phyloP scores from a whole-genome alignment of 1,140 invertebrate species.

The Eulimnadia texana region DNA sequence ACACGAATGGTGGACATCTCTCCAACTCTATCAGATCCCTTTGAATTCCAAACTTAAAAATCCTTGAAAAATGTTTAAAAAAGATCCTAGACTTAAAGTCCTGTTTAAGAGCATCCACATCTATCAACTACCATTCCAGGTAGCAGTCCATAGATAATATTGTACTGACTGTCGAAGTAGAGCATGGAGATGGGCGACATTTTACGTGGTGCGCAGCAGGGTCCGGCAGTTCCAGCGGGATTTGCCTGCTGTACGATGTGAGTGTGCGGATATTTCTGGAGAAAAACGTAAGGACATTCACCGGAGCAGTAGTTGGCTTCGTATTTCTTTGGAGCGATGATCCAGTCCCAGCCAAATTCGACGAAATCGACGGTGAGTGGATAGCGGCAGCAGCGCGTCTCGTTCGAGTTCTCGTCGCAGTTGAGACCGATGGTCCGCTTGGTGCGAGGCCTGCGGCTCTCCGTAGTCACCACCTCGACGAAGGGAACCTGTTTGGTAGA shows the following conservation, averaged over 20 bases:
- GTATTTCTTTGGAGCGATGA: conserved; percentile 89
- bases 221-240: conserved; percentile 51
- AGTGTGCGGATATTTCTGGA: conserved; percentile 84
- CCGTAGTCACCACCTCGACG: conserved; percentile 55
- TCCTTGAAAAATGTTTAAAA: too few relatives aligned
- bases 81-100: too few relatives aligned
- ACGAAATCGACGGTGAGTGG: conserved; percentile 89
- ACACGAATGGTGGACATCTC: too few relatives aligned
- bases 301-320: conserved; percentile 93
- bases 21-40: too few relatives aligned
- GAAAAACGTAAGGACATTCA: conserved; percentile 74
- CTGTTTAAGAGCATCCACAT: conserved; percentile 80
- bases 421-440: conserved; percentile 59
- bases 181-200: conserved; percentile 82
- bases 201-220: conserved; percentile 78
- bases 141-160: conserved; percentile 73
- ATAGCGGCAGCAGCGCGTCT: conserved; percentile 76
- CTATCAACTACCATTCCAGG: conserved; percentile 85
- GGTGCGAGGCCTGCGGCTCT: conserved; percentile 42
- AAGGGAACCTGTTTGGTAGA: conserved; percentile 76
- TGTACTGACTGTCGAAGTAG: conserved; percentile 75
- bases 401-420: conserved; percentile 58
- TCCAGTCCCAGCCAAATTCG: conserved; percentile 96
- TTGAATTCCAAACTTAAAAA: too few relatives aligned
- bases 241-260: conserved; percentile 69